These are phyloP conservation scores for Theocolax elegans DNA, from an alignment of 1,140 invertebrate species.

Conservation along the genomic window DNA sequence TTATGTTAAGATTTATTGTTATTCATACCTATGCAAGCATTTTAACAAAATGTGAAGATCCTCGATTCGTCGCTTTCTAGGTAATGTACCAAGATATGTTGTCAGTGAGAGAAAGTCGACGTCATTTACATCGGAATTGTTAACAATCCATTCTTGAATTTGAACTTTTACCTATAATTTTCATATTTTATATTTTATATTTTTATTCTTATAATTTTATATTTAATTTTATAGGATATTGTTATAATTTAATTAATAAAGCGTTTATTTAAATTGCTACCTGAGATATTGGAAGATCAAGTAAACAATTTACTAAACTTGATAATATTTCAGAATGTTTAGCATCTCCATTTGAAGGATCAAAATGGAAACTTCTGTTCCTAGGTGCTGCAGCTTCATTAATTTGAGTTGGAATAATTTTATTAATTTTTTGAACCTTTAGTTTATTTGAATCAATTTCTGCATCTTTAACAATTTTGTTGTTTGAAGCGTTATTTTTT, in stretches of 20 bases:
- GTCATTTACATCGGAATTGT: constrained; percentile 57
- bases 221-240: neutral
- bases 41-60: constrained; percentile 62
- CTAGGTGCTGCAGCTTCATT: constrained; percentile 7
- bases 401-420: constrained; percentile 11
- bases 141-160: constrained; percentile 61
- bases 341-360: constrained; percentile 47
- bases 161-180: constrained; percentile 59
- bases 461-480: neutral
- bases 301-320: constrained; percentile 58
- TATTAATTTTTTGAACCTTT: neutral
- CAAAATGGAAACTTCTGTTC: constrained; percentile 38
- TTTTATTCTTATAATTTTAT: constrained; percentile 14
- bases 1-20: neutral
- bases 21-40: constrained; percentile 60
- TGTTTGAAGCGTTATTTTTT: neutral
- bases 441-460: neutral
- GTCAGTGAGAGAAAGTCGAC: constrained; percentile 61
- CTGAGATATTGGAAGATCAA: constrained; percentile 59
- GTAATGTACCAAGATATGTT: constrained; percentile 62
- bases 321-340: constrained; percentile 57
- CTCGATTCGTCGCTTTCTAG: constrained; percentile 58
- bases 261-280: constrained; percentile 46
- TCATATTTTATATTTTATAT: neutral
- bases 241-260: constrained; percentile 5